Evolutionary conservation across 1,140 invertebrate species (phyloP).

Genomic region (Melipona quadrifasciata): DNA sequence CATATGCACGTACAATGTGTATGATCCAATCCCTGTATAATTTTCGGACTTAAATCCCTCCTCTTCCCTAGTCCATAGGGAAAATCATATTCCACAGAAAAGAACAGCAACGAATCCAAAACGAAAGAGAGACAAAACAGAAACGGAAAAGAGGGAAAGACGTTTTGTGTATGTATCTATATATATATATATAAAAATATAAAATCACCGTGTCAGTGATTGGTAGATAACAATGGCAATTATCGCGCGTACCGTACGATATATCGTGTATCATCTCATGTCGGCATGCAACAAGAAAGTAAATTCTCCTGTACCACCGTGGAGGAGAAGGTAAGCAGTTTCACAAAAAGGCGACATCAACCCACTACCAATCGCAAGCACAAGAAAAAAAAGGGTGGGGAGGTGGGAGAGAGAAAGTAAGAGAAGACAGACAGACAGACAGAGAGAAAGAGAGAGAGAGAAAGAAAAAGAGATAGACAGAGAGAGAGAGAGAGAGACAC

Average conservation of each 20-base stretch:
- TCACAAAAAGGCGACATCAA: constrained; percentile 46
- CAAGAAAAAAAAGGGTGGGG: constrained; percentile 12
- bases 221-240: neutral
- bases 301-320: constrained; percentile 50
- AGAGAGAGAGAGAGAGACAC: neutral
- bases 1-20: no score
- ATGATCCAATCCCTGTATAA: no score
- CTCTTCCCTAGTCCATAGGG: no score
- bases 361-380: constrained; percentile 64
- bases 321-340: constrained; percentile 55
- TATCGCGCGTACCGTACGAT: constrained; percentile 41
- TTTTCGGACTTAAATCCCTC: no score
- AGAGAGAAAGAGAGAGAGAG: neutral
- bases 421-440: neutral
- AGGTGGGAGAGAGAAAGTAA: neutral
- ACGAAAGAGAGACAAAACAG: neutral
- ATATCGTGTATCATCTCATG: constrained; percentile 35
- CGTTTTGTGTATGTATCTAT: no score
- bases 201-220: no score
- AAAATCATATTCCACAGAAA: neutral
- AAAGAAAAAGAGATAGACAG: neutral
- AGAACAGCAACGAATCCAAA: neutral
- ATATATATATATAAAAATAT: no score
- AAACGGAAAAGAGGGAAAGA: neutral
- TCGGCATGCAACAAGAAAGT: constrained; percentile 55